A percentile compares a stretch with the other conserved stretches of the same genome.
phyloP scores from a whole-genome alignment of 1,140 invertebrate species.

The Odontomachus brunneus region DNA sequence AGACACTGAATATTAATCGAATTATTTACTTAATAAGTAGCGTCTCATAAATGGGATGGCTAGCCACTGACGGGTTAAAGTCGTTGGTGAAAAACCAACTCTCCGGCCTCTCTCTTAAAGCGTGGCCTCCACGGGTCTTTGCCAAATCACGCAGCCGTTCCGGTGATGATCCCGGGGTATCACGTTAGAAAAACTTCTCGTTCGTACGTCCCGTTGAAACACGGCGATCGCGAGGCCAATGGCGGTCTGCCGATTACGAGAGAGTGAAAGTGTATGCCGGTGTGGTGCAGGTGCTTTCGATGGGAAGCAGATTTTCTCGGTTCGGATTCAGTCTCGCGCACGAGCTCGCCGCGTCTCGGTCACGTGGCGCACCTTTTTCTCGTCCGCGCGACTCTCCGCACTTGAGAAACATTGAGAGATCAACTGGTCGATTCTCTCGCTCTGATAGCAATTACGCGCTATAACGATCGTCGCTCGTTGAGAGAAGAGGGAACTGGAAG shows the following conservation, averaged over 20 bases:
- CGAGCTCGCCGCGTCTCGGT: slow-evolving; percentile 36
- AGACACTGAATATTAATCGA: too few species aligned
- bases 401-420: background rate
- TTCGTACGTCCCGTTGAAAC: slow-evolving; percentile 7
- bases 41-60: too few species aligned
- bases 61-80: too few species aligned
- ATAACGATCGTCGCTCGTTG: slow-evolving; percentile 23
- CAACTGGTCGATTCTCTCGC: background rate
- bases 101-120: too few species aligned
- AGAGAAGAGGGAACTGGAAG: too few species aligned
- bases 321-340: slow-evolving; percentile 46
- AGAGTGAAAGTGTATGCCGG: slow-evolving; percentile 69
- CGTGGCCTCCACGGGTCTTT: too few species aligned
- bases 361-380: background rate
- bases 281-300: slow-evolving; percentile 64
- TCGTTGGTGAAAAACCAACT: too few species aligned
- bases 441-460: background rate
- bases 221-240: slow-evolving; percentile 10
- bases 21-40: too few species aligned
- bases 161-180: too few species aligned
- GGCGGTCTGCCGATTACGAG: slow-evolving; percentile 54
- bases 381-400: background rate
- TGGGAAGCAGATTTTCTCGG: slow-evolving; percentile 61
- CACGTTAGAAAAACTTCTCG: slow-evolving; percentile 10
- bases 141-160: too few species aligned